A percentile compares a stretch with the other conserved stretches of the same genome.
Evolutionary conservation across 2,797 vertebrate species (phyloP).

Genomic region (Buphagus erythrorhynchus): DNA sequence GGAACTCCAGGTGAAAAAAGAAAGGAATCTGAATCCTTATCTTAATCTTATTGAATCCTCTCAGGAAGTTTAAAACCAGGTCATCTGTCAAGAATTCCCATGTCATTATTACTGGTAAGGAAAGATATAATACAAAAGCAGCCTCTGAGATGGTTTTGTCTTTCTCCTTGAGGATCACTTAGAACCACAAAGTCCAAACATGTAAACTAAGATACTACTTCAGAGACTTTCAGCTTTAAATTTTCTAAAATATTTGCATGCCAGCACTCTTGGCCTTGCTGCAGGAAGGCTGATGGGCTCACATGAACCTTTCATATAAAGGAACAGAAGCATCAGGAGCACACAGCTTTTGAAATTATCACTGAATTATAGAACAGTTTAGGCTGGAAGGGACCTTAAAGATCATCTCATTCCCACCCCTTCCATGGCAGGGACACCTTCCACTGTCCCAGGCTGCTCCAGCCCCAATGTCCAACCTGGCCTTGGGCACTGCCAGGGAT

Average conservation of each 20-base stretch:
- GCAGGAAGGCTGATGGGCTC: background rate
- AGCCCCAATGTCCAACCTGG: background rate
- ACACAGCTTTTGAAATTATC: background rate
- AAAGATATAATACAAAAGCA: background rate
- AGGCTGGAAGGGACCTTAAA: background rate
- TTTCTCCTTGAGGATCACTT: background rate
- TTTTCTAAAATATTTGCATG: background rate
- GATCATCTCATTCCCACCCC: fast-evolving
- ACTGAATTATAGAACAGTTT: background rate
- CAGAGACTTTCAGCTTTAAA: background rate
- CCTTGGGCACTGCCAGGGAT: background rate
- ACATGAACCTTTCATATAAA: background rate
- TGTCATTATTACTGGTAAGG: background rate
- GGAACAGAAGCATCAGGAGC: background rate
- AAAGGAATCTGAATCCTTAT: background rate
- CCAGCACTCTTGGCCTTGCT: background rate
- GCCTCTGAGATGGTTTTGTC: background rate
- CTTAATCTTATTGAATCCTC: background rate
- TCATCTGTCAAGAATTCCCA: background rate
- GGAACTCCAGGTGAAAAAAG: background rate
- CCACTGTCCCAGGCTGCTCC: background rate
- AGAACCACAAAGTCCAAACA: background rate
- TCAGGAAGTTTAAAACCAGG: background rate
- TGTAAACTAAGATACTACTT: background rate
- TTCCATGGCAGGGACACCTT: background rate